Evolutionary conservation across 2,888 invertebrate genomes (phyloP), one percentile per base, ranked within the genome.

Genomic region (Eupithecia exiguata): DNA sequence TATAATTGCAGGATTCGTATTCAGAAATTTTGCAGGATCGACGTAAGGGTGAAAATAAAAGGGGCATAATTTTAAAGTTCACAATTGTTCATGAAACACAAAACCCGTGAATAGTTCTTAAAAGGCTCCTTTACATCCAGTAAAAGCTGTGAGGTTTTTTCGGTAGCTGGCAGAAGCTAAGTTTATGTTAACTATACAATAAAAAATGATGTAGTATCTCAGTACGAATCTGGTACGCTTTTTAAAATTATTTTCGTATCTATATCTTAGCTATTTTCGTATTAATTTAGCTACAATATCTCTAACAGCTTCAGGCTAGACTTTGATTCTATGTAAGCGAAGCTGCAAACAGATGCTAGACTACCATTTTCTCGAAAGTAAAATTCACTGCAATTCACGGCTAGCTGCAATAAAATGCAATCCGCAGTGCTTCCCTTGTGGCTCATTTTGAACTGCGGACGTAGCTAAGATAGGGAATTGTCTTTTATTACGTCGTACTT

Each of bases 1-100:
- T 25, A n/a, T n/a, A 66, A 69, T 46, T 69, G 62, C 66, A 61
- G 63, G 70, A 65, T 38, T 14, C 30, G 70, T 30, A 70, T 38
- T 40, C 66, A 21, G 66, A 65, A 65, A 65, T 16, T n/a, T 66
- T 40, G 40, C 66, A 40, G 66, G 21, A 5, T 5, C 25, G 21
- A 25, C 14, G 25, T 21, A 66, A 7, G 21, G 14, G 6, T 2
- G 16, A 30, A 18, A 9, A 35, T 62, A 12, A 35, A 46, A 35
- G 62, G 62, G 62, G 62, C 62, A 5, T 0, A 18, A 35, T 35
- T 62, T 35, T 18, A 30, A 53, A 21, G 21, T 30, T 30, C 4
- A 3, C 30, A 3, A 30, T 30, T 30, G 30, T 30, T 30, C n/a
- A n/a, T n/a, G n/a, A n/a, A n/a, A n/a, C n/a, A n/a, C n/a, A n/a